These are phyloP conservation scores for Sarcophaga subvicina DNA, from an alignment of 2,888 invertebrate genomes.

Conservation along the genomic window DNA sequence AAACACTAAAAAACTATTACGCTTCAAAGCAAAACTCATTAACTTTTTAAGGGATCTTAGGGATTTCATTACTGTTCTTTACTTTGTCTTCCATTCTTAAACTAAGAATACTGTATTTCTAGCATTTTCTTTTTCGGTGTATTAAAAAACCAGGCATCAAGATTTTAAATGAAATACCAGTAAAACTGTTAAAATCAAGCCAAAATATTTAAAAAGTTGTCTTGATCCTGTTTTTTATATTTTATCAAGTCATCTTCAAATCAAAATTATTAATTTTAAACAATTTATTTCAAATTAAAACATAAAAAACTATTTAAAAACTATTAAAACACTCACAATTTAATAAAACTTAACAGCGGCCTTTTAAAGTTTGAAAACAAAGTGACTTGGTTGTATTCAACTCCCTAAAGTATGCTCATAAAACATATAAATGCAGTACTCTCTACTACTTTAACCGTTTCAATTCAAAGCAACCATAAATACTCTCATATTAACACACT, in stretches of 20 bases:
- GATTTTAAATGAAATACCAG: no score
- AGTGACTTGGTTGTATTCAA: neutral
- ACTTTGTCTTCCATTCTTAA: neutral
- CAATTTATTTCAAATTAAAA: neutral
- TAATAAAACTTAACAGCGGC: neutral
- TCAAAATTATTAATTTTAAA: slow-evolving; percentile 2
- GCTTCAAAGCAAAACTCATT: slow-evolving; percentile 34
- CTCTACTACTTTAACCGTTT: neutral
- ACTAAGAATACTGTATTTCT: neutral
- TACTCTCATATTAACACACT: slow-evolving; percentile 2
- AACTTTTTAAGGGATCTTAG: slow-evolving; percentile 20
- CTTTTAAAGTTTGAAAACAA: neutral
- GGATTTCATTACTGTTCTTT: slow-evolving; percentile 21
- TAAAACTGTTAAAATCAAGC: neutral
- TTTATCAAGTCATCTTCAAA: neutral
- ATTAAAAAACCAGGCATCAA: no score
- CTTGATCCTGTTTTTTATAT: no score
- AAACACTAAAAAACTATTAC: slow-evolving; percentile 47
- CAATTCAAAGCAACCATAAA: neutral
- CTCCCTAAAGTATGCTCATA: neutral
- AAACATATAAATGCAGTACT: neutral
- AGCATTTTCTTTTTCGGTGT: neutral
- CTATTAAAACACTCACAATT: neutral
- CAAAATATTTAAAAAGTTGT: neutral
- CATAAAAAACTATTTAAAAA: neutral